Evolutionary conservation across 2,113 vertebrate genomes (phyloP), one percentile per base, ranked within the genome.

Genomic region (Parotia lawesii): DNA sequence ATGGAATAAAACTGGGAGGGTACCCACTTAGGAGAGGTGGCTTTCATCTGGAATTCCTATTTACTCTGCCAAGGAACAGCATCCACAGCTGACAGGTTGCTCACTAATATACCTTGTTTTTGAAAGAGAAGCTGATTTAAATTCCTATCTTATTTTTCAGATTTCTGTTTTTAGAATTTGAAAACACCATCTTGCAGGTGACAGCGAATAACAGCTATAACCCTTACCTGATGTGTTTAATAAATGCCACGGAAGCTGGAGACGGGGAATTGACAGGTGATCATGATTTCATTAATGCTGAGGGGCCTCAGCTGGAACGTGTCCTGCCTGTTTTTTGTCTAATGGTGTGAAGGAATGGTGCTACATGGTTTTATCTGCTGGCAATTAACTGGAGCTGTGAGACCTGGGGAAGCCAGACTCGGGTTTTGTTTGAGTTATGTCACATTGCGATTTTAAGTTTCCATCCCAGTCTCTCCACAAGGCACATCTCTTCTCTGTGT

Each of bases 161-260:
- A 82, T 97, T 98, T 69, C 85, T 98, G 40, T 94, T 97, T 90
- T 93, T 96, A 82, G 97, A 98, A 96, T 98, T 98, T 92, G 95
- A 97, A 96, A 97, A 97, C 33, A 85, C 87, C 62, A 40, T 98
- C 89, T 92, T 98, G 89, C 93, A 96, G 79, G 66, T 97, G 72
- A 96, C 97, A 88, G 74, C 50, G 1, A 89, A 96, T 83, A 96
- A 89, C 94, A 97, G 94, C 83, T 97, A 96, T 54, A 73, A 67
- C 90, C 95, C 97, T 47, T 97, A 97, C 90, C 84, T 98, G 96
- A 88, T 57, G 44, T 98, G 98, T 88, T 87, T 98, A 94, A 97
- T 97, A 94, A 98, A 98, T 33, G 28, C 95, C 29, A 95, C 51
- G 22, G 86, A 93, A 80, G 62, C 11, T 76, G 92, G 97, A 86